Conservation (phyloP, 2,888 invertebrate species). For the Eupithecia insigniata region DNA sequence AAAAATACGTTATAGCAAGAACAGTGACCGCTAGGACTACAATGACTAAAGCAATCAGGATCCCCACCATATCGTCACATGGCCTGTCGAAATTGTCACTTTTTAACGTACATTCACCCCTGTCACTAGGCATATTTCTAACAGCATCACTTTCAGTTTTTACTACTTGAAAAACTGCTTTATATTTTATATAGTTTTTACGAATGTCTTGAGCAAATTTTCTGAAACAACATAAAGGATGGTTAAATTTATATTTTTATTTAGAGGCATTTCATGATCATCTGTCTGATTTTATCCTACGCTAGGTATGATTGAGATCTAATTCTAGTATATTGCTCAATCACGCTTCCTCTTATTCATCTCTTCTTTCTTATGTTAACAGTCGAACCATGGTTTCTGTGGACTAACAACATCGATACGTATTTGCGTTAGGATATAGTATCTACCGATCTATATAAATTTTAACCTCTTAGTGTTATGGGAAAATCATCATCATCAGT, state of each 20-base stretch:
- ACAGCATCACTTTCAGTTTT: background rate
- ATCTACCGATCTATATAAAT: background rate
- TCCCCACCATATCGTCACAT: conserved; percentile 44
- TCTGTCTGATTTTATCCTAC: background rate
- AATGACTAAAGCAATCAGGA: conserved; percentile 40
- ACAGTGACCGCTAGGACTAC: conserved; percentile 42
- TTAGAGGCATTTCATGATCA: background rate
- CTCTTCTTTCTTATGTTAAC: background rate
- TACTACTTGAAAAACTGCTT: background rate
- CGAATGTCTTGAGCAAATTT: conserved; percentile 2
- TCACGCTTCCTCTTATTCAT: background rate
- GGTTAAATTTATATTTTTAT: background rate
- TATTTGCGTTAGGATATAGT: background rate
- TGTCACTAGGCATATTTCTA: background rate
- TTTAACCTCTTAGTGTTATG: background rate
- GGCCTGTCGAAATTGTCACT: conserved; percentile 42
- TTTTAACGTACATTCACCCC: conserved; percentile 10
- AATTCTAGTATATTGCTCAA: background rate
- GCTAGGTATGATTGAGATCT: background rate
- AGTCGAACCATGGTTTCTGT: background rate
- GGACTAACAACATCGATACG: background rate
- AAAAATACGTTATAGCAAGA: conserved; percentile 40
- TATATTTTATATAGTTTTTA: background rate
- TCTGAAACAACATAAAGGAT: background rate
- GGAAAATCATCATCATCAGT: background rate